Evolutionary conservation across 2,888 invertebrate genomes (phyloP).

Genomic region (Charanyca ferruginea): DNA sequence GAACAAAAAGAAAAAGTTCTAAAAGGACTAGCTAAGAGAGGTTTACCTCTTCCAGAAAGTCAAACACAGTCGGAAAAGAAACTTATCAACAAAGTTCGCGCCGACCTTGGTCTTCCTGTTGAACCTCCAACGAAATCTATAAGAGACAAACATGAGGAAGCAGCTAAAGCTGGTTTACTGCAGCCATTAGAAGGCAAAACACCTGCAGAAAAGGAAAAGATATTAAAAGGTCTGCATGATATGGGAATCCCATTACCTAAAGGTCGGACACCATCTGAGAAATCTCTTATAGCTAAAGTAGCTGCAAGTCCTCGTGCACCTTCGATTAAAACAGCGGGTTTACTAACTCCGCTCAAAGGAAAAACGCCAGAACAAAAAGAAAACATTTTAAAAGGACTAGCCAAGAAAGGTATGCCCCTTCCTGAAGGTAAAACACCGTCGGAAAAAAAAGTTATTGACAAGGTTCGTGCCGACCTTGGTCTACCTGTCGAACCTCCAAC

Average conservation of each 20-base stretch:
- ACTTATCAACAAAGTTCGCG: slow-evolving; percentile 28
- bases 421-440: slow-evolving; percentile 41
- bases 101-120: slow-evolving; percentile 55
- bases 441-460: slow-evolving; percentile 16
- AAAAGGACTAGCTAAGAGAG: slow-evolving; percentile 52
- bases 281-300: slow-evolving; percentile 45
- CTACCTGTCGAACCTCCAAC: background rate
- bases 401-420: slow-evolving; percentile 24
- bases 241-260: slow-evolving; percentile 61
- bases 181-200: slow-evolving; percentile 66
- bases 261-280: slow-evolving; percentile 67
- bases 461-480: background rate
- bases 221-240: slow-evolving; percentile 15
- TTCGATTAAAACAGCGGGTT: slow-evolving; percentile 4
- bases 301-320: background rate
- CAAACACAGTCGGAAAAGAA: slow-evolving; percentile 64
- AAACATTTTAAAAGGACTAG: slow-evolving; percentile 13
- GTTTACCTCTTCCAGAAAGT: slow-evolving; percentile 65
- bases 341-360: slow-evolving; percentile 5
- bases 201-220: slow-evolving; percentile 66
- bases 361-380: slow-evolving; percentile 27
- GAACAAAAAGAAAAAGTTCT: slow-evolving; percentile 65
- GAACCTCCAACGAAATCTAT: slow-evolving; percentile 46
- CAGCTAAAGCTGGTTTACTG: slow-evolving; percentile 56
- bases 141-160: slow-evolving; percentile 63